Conservation (phyloP, 1,140 invertebrate species). For the Psix sp. region DNA sequence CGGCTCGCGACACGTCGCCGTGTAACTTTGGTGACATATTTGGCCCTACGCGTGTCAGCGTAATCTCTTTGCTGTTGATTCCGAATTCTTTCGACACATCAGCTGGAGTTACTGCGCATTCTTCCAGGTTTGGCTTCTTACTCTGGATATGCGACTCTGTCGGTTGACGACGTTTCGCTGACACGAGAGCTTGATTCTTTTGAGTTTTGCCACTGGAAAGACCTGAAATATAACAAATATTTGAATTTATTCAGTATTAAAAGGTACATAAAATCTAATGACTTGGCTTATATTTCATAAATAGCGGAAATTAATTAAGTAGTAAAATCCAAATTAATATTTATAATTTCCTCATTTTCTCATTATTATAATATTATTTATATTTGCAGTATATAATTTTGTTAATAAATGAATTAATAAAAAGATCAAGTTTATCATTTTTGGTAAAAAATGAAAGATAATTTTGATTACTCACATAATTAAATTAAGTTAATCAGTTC, state of each 20-base stretch:
- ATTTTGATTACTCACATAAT: too few species aligned
- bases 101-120: conserved; percentile 1
- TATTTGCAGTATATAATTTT: too few species aligned
- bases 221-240: conserved; percentile 5
- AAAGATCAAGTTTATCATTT: too few species aligned
- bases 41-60: conserved; percentile 23
- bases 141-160: background rate
- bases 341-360: too few species aligned
- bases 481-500: too few species aligned
- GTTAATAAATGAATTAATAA: too few species aligned
- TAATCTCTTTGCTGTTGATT: conserved; percentile 53
- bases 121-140: conserved; percentile 6
- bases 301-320: too few species aligned
- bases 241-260: background rate
- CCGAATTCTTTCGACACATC: conserved; percentile 41
- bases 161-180: conserved; percentile 7
- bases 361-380: too few species aligned
- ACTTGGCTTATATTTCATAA: too few species aligned
- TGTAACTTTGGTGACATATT: conserved; percentile 14
- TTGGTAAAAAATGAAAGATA: too few species aligned
- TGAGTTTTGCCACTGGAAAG: conserved; percentile 8
- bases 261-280: background rate
- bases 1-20: background rate
- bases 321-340: too few species aligned
- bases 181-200: background rate